Conservation (phyloP, 2,797 vertebrate genomes). For the Premnoplex brunnescens region DNA sequence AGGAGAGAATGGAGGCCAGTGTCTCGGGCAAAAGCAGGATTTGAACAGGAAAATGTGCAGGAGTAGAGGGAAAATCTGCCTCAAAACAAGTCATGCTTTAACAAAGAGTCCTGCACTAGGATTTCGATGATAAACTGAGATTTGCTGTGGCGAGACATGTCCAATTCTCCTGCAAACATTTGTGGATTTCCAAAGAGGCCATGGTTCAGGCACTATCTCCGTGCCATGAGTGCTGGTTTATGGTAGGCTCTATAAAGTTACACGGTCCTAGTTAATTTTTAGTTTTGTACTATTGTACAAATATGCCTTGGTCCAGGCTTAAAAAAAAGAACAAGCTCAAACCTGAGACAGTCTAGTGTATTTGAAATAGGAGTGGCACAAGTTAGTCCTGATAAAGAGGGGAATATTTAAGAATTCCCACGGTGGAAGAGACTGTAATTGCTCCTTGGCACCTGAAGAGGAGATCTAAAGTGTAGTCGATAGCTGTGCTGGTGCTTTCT, state of each 20-base stretch:
- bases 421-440: not conserved
- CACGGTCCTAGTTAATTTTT: conserved; percentile 38
- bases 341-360: not conserved
- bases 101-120: not conserved
- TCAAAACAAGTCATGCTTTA: not conserved
- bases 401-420: not conserved
- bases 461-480: not conserved
- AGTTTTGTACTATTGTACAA: not conserved
- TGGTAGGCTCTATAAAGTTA: not conserved
- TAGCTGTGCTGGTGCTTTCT: not conserved
- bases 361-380: not conserved
- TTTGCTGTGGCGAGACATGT: not conserved
- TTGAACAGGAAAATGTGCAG: not conserved
- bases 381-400: not conserved
- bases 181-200: conserved; percentile 36
- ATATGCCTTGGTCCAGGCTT: not conserved
- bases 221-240: not conserved
- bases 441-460: not conserved
- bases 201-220: not conserved
- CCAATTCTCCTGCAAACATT: not conserved
- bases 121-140: not conserved
- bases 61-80: not conserved
- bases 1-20: conserved; percentile 18
- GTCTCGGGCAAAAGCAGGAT: not conserved
- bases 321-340: not conserved